Evolutionary conservation across 2,797 vertebrate genomes (phyloP), one percentile per base, ranked within the genome.

Genomic region (Neostethus bicornis): DNA sequence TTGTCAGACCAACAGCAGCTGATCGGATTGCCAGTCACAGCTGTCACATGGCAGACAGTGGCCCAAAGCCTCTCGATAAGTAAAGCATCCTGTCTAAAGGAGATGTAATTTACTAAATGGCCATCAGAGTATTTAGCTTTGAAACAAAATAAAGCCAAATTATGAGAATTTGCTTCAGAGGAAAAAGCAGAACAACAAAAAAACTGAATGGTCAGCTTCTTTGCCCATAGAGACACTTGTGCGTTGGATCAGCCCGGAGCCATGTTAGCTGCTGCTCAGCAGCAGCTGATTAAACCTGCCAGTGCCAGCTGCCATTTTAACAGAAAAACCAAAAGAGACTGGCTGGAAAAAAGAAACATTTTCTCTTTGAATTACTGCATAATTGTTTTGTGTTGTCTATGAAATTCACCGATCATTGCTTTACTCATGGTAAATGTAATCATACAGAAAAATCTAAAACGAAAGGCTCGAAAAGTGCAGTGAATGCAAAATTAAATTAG

Each of bases 401-500:
- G 35, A 19, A 25, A 56, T 32, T 35, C 35, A 28, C 42, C 29
- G 14, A 14, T 23, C 12, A 35, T 16, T 11, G 46, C 46, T 48
- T 34, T 16, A 26, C 21, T 23, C 47, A 51, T 54, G 28, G 61
- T 66, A 66, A 23, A 24, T 55, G 70, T 37, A 52, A 41, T 71
- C 67, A 55, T 42, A 26, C 23, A 59, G 57, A 62, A 66, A 24
- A 43, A 19, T 41, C 14, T 58, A 35, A 64, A 25, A 66, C 5
- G 12, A 28, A 61, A 26, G 16, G 38, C 9, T 10, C 25, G 13
- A 16, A 42, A 45, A 71, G 58, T 46, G 10, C 50, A 52, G 38
- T 53, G 32, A 32, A 37, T 61, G 48, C 61, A 23, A 32, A 20
- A 61, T 42, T 66, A 45, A 64, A 65, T 72, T 66, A 73, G 61